phyloP scores from a whole-genome alignment of 1,140 invertebrate species.

The Brachionus koreanus region DNA sequence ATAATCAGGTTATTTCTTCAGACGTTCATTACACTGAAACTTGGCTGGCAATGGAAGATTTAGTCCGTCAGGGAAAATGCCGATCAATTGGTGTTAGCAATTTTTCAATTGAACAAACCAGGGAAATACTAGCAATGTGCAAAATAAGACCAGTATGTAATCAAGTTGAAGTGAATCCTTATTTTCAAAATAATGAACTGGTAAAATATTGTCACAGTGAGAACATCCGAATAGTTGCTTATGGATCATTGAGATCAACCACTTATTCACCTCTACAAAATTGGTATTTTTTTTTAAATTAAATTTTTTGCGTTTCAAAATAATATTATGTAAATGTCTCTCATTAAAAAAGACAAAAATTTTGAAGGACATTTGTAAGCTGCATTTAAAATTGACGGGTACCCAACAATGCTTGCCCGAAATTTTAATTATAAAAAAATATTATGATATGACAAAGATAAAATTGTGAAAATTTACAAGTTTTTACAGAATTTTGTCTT shows the following conservation, averaged over 20 bases:
- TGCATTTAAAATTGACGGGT: no score
- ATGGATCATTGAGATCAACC: neutral
- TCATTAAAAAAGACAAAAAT: no score
- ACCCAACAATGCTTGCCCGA: no score
- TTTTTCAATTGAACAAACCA: slow-evolving; percentile 54
- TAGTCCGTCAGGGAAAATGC: slow-evolving; percentile 41
- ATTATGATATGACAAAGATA: no score
- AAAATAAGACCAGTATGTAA: slow-evolving; percentile 57
- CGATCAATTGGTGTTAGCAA: slow-evolving; percentile 58
- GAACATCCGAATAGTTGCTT: slow-evolving; percentile 47
- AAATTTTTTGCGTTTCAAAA: no score
- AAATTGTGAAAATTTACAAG: no score
- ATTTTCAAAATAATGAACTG: slow-evolving; percentile 54
- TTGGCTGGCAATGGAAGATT: slow-evolving; percentile 32
- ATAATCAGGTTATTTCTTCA: slow-evolving; percentile 48
- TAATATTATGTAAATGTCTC: no score
- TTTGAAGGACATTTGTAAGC: no score
- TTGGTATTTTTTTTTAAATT: neutral
- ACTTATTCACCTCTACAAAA: slow-evolving; percentile 23
- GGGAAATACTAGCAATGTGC: slow-evolving; percentile 51
- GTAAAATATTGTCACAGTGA: slow-evolving; percentile 53
- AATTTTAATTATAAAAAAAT: no score
- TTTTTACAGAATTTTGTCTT: no score
- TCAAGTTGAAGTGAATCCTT: slow-evolving; percentile 60
- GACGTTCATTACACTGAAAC: slow-evolving; percentile 17